Evolutionary conservation across 1,140 invertebrate genomes (phyloP), one percentile per base, ranked within the genome.

Genomic region (Drosophila cardini): DNA sequence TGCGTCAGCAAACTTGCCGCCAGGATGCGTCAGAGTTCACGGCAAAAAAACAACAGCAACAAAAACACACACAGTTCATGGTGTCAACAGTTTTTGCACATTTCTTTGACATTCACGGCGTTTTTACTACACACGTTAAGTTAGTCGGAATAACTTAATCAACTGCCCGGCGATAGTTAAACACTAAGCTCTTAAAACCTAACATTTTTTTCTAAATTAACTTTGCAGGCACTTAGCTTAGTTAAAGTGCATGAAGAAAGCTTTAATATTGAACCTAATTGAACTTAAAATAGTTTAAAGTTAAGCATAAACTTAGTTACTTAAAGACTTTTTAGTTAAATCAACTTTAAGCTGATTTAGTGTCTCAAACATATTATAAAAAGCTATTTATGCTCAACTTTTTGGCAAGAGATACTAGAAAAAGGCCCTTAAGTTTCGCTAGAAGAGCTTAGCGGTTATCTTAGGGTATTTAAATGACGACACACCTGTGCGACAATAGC

Each of bases 1-100:
- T 72, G 70, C 70, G 63, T 72, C 70, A 72, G 63, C 62, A 67
- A 48, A 26, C 55, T 72, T 58, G 69, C 8, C 62, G 30, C 43
- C 18, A 21, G 4, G 34, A 50, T 65, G 61, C 40, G 61, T 72
- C 65, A 69, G 46, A 69, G 57, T 52, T 52, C 40, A 32, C 16
- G 7, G 56, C 50, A 32, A 21, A 21, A 38, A 26, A 26, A 5
- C 21, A 26, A 26, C 4, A 26, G 4, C 21, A 26, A 26, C 21
- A 26, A 26, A 26, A 26, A 26, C 21, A 26, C 21, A 21, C 21
- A 26, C 21, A 26, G n/a, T 40, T 45, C 9, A n/a, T 3, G 55
- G 30, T 36, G 63, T 57, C 63, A 67, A 11, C 58, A 18, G 30
- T 55, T 55, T 15, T 26, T 55, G 36, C 38, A 9, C 38, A 13